phyloP scores from a whole-genome alignment of 1,140 invertebrate species.

The Drosophila sechellia region DNA sequence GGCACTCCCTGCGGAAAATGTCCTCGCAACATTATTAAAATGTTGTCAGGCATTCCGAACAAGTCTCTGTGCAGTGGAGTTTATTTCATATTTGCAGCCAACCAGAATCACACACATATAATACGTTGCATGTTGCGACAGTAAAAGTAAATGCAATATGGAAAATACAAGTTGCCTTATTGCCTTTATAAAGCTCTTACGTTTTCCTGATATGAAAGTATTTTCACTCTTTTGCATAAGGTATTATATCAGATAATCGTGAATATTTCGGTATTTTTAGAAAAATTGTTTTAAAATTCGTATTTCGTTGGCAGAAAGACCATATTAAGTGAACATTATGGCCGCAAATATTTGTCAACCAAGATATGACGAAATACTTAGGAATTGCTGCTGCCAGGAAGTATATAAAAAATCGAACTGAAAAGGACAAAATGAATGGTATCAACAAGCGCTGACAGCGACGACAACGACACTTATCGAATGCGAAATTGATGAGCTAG shows the following conservation, averaged over 20 bases:
- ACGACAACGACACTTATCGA: constrained; percentile 63
- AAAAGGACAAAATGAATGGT: constrained; percentile 19
- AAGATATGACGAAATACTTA: not conserved
- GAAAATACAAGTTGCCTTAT: constrained; percentile 4
- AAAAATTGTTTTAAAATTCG: no score
- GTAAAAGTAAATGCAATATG: constrained; percentile 6
- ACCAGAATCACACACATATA: not conserved
- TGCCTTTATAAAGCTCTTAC: constrained; percentile 9
- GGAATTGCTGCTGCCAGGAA: constrained; percentile 8
- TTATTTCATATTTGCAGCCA: constrained; percentile 63
- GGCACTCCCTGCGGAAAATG: constrained; percentile 28
- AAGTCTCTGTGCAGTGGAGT: constrained; percentile 32
- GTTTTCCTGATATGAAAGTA: not conserved
- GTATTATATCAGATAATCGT: no score
- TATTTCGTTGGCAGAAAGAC: no score
- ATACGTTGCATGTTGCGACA: constrained; percentile 4
- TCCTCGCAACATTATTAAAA: constrained; percentile 67
- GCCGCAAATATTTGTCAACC: no score
- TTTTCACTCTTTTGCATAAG: not conserved
- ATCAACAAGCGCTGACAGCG: constrained; percentile 41
- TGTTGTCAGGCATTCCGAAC: constrained; percentile 71
- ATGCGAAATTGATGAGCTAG: constrained; percentile 79
- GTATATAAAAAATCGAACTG: constrained; percentile 15
- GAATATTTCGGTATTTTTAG: no score
- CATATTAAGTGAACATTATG: no score